Evolutionary conservation across 1,140 invertebrate genomes (phyloP).

Genomic region (Brachionus paranguensis): DNA sequence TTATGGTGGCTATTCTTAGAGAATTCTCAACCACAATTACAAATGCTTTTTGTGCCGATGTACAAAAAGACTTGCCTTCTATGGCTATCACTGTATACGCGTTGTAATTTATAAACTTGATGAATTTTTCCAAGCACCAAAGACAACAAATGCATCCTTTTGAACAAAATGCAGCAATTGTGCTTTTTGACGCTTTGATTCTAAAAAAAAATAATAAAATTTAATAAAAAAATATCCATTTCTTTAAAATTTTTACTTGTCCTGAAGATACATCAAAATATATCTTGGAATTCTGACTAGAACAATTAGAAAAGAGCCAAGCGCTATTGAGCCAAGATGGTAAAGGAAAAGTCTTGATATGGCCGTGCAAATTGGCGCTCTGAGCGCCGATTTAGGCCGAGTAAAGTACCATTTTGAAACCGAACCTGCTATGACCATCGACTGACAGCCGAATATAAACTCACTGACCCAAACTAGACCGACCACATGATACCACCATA

Average conservation of each 20-base stretch:
- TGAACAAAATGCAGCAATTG: slow-evolving; percentile 60
- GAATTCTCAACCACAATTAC: slow-evolving; percentile 81
- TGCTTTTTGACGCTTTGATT: slow-evolving; percentile 64
- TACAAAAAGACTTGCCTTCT: slow-evolving; percentile 84
- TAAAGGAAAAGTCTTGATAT: slow-evolving; percentile 70
- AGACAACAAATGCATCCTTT: slow-evolving; percentile 78
- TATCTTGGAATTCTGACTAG: slow-evolving; percentile 79
- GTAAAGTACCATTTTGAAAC: slow-evolving; percentile 91
- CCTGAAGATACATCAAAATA: slow-evolving; percentile 74
- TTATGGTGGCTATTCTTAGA: slow-evolving; percentile 73
- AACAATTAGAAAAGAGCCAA: slow-evolving; percentile 82
- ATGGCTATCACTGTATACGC: slow-evolving; percentile 89
- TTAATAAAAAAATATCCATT: slow-evolving; percentile 73
- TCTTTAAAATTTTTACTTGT: slow-evolving; percentile 64
- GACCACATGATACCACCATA: slow-evolving; percentile 71
- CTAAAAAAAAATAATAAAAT: slow-evolving; percentile 72
- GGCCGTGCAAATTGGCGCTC: slow-evolving; percentile 58
- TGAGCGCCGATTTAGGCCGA: slow-evolving; percentile 63
- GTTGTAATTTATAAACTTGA: slow-evolving; percentile 72
- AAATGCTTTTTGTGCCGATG: slow-evolving; percentile 80
- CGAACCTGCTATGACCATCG: slow-evolving; percentile 77
- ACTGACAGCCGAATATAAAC: slow-evolving; percentile 79
- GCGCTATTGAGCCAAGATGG: slow-evolving; percentile 80
- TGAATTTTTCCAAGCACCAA: slow-evolving; percentile 81
- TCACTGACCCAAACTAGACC: slow-evolving; percentile 84